Conservation (phyloP, 1,140 invertebrate genomes). For the Drosophila parvula region DNA sequence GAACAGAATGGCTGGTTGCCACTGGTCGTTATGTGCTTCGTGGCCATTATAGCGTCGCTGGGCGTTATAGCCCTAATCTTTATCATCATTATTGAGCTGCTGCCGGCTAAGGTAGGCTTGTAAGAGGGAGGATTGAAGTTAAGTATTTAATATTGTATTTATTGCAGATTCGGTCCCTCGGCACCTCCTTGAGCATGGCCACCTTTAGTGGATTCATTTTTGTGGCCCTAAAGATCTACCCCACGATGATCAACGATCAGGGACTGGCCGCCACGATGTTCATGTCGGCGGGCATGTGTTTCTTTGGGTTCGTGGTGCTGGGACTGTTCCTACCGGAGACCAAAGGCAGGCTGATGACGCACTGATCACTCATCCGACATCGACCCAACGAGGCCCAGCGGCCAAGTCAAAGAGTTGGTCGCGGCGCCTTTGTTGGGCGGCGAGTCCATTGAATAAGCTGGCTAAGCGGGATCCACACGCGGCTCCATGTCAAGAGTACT, state of each 20-base stretch:
- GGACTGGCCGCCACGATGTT: conserved; percentile 67
- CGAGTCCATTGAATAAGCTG: conserved; percentile 57
- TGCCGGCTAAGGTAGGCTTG: conserved; percentile 65
- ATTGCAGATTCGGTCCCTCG: conserved; percentile 65
- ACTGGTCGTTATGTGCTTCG: conserved; percentile 57
- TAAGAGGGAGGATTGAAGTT: neutral
- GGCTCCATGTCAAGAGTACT: conserved; percentile 37
- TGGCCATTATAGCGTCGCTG: conserved; percentile 52
- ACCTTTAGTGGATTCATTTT: conserved; percentile 67
- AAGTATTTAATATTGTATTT: neutral
- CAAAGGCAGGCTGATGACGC: conserved; percentile 72
- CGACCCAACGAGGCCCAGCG: conserved; percentile 29
- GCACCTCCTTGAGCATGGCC: conserved; percentile 73
- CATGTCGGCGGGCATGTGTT: conserved; percentile 61
- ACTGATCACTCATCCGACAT: conserved; percentile 44
- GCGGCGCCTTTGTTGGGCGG: conserved; percentile 39
- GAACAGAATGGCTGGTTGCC: conserved; percentile 58
- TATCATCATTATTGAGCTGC: conserved; percentile 59
- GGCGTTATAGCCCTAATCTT: conserved; percentile 67
- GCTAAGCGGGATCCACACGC: conserved; percentile 7
- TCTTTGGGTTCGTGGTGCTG: conserved; percentile 64
- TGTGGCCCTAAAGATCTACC: conserved; percentile 70
- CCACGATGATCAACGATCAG: conserved; percentile 61
- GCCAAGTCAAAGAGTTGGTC: conserved; percentile 52
- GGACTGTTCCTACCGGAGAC: conserved; percentile 71